Conservation (phyloP, 2,888 invertebrate genomes). For the Chloromyia formosa region DNA sequence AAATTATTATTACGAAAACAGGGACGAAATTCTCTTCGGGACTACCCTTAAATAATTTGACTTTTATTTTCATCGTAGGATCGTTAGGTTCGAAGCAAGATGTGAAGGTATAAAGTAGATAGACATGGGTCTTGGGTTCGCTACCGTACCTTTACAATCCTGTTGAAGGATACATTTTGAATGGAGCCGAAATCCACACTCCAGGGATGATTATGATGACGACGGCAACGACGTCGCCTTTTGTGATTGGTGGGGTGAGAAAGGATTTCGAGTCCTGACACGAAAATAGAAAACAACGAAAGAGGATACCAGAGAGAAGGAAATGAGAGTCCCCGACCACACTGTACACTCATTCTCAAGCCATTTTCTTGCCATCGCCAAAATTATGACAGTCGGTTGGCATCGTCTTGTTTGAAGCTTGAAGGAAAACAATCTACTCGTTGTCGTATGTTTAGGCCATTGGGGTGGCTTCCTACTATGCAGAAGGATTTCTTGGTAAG, state of each 20-base stretch:
- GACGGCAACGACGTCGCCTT: neutral
- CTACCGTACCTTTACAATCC: constrained; percentile 8
- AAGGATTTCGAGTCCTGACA: constrained; percentile 46
- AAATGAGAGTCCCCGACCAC: neutral
- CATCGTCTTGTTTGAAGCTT: constrained; percentile 16
- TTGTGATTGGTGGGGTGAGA: neutral
- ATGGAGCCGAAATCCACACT: constrained; percentile 31
- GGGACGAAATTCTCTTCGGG: neutral
- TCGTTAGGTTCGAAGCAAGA: neutral
- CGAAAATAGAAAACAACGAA: constrained; percentile 48
- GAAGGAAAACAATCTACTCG: neutral
- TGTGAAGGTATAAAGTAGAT: constrained; percentile 2
- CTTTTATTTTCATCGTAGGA: neutral
- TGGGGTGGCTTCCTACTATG: neutral
- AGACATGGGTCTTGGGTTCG: constrained; percentile 16
- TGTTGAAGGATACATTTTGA: constrained; percentile 31
- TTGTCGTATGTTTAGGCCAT: neutral
- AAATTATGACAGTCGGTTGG: neutral
- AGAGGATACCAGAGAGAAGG: constrained; percentile 1
- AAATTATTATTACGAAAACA: no score
- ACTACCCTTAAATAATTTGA: neutral
- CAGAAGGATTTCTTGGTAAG: neutral
- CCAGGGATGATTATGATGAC: constrained; percentile 34
- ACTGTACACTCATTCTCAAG: neutral
- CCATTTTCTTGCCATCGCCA: neutral